phyloP scores from a whole-genome alignment of 2,888 invertebrate genomes.

The Glaucopsyche alexis region DNA sequence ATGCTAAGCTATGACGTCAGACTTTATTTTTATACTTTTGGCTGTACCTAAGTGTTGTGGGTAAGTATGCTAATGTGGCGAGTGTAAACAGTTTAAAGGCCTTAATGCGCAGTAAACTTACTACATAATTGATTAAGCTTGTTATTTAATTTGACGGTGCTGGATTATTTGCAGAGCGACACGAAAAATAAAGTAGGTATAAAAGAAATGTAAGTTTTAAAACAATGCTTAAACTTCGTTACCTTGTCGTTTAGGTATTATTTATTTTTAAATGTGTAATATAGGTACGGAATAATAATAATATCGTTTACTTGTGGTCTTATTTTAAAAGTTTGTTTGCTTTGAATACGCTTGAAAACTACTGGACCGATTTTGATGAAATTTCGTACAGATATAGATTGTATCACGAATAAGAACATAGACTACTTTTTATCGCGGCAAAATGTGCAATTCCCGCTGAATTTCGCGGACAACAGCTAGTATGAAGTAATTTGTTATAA shows the following conservation, averaged over 20 bases:
- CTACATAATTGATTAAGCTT: constrained; percentile 10
- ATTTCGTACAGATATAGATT: too few relatives aligned
- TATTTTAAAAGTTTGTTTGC: too few relatives aligned
- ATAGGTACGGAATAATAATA: too few relatives aligned
- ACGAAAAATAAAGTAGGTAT: constrained; percentile 2
- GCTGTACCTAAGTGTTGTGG: not conserved
- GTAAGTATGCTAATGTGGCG: constrained; percentile 4
- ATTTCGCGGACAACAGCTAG: too few relatives aligned
- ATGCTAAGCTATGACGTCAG: constrained; percentile 11
- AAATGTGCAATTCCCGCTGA: too few relatives aligned
- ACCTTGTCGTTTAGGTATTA: not conserved
- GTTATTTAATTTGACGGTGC: constrained; percentile 13
- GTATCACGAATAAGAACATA: too few relatives aligned
- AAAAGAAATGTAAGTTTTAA: not conserved
- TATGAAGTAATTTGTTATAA: too few relatives aligned
- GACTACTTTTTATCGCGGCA: too few relatives aligned
- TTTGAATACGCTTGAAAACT: too few relatives aligned
- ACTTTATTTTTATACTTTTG: constrained; percentile 12
- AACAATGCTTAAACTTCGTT: not conserved
- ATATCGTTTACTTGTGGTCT: too few relatives aligned
- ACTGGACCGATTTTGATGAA: too few relatives aligned
- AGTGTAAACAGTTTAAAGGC: constrained; percentile 17
- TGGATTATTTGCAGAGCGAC: not conserved
- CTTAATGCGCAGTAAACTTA: constrained; percentile 1
- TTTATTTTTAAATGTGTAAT: not conserved